Evolutionary conservation across 2,888 invertebrate species (phyloP).

Genomic region (Xanthorhoe spadicearia): DNA sequence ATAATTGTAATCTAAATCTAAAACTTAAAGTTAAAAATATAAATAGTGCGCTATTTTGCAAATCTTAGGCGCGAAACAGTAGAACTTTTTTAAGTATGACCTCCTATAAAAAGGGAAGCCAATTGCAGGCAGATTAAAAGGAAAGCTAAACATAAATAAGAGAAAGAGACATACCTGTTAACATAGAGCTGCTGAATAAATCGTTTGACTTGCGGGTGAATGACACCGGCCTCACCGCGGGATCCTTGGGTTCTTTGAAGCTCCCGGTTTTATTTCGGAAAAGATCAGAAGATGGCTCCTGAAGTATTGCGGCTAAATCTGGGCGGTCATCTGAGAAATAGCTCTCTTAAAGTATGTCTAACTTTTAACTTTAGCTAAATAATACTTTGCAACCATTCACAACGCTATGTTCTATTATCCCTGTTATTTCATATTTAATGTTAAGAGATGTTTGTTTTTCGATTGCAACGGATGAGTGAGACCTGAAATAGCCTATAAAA

Average conservation of each 20-base stretch:
- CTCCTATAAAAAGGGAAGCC: neutral
- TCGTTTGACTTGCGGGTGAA: constrained; percentile 60
- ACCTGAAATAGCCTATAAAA: too few relatives aligned
- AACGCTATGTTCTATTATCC: too few relatives aligned
- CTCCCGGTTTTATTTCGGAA: constrained; percentile 61
- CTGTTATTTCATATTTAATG: too few relatives aligned
- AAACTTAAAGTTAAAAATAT: too few relatives aligned
- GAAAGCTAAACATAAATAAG: neutral
- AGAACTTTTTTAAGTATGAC: neutral
- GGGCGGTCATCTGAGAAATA: constrained; percentile 64
- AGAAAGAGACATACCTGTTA: constrained; percentile 39
- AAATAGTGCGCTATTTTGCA: neutral
- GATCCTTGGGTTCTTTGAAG: constrained; percentile 47
- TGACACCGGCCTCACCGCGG: constrained; percentile 63
- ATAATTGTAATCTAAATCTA: too few relatives aligned
- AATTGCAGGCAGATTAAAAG: neutral
- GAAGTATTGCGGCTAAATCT: constrained; percentile 53
- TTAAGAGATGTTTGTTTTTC: too few relatives aligned
- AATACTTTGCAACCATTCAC: too few relatives aligned
- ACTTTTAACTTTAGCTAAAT: too few relatives aligned
- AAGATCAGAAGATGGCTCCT: constrained; percentile 50
- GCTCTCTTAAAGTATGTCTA: neutral
- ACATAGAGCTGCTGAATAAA: constrained; percentile 30
- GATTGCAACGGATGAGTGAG: too few relatives aligned
- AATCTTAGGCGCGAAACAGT: neutral